Base-by-base conservation (phyloP, 2,888 invertebrate genomes). In the Drosophila paracracens region DNA sequence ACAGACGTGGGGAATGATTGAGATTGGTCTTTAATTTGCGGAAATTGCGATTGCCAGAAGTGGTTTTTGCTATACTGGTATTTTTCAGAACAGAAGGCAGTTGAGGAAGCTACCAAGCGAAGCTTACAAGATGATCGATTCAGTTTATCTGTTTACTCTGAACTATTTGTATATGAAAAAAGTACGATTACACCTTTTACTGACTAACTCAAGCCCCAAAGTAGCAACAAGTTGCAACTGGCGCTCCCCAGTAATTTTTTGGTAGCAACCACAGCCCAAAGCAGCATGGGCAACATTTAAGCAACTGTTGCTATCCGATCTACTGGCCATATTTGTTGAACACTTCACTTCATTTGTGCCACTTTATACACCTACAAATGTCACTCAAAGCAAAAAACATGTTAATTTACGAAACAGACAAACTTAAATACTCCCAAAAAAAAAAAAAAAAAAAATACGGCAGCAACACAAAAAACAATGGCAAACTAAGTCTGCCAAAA, bases 291-390 rank as follows among this genome's bases (percentile, higher is more conserved):
- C 60, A 65, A 54, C 74, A 73, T 58, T 73, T 65, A 68, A 63
- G 63, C 82, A 70, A 60, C 65, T 78, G 74, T 50, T 78, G 76
- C 58, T 59, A 74, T 76, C 72, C 79, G 79, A 81, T 76, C 79
- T 74, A 35, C 60, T 63, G 73, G 77, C 85, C 85, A 85, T 85
- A 85, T 85, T 85, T 85, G 85, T 85, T 88, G 88, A 82, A 85
- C 83, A 85, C 88, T 88, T 85, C 89, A 87, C 89, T 87, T 87
- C 87, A 86, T 87, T 87, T 87, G 87, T 88, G 87, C 89, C 87
- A 87, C 88, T 88, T 88, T 88, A 82, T 87, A 88, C 87, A 87
- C 89, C 89, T 88, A 87, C 87, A 87, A 87, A 87, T 87, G 87
- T 87, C 87, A 87, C 87, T 87, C 87, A 85, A 79, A 74, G 76